These are phyloP conservation scores for Tipula lateralis DNA, from an alignment of 2,888 invertebrate species.

Conservation along the genomic window DNA sequence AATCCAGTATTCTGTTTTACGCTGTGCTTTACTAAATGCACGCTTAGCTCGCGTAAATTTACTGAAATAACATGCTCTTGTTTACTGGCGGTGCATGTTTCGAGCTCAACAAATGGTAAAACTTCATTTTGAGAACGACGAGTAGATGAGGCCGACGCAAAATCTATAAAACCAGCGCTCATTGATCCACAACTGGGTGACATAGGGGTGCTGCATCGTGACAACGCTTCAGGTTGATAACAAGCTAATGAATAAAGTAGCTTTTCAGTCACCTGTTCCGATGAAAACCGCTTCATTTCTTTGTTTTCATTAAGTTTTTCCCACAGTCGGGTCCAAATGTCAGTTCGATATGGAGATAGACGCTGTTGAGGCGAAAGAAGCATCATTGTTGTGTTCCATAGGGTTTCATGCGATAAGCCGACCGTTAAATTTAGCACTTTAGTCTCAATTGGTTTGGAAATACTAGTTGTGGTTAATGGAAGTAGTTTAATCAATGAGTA, in stretches of 20 bases:
- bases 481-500: conserved; percentile 61
- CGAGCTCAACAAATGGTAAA: conserved; percentile 75
- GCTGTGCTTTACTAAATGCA: conserved; percentile 69
- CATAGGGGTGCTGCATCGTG: conserved; percentile 78
- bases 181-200: conserved; percentile 62
- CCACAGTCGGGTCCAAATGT: conserved; percentile 81
- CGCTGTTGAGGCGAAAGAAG: conserved; percentile 77
- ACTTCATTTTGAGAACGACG: conserved; percentile 53
- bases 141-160: conserved; percentile 37
- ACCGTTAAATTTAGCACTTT: conserved; percentile 53
- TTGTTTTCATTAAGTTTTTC: conserved; percentile 61
- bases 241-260: conserved; percentile 74
- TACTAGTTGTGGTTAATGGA: conserved; percentile 60
- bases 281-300: conserved; percentile 59
- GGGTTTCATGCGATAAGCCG: conserved; percentile 65
- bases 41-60: conserved; percentile 78
- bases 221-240: conserved; percentile 81
- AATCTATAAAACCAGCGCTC: conserved; percentile 50
- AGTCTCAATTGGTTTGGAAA: conserved; percentile 46
- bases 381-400: conserved; percentile 80
- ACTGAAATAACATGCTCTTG: conserved; percentile 85
- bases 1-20: conserved; percentile 50
- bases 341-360: conserved; percentile 73
- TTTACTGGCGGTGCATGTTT: conserved; percentile 81
- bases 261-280: conserved; percentile 69